Conservation (phyloP, 2,797 vertebrate species). For the Mormyrus hasselquistii region DNA sequence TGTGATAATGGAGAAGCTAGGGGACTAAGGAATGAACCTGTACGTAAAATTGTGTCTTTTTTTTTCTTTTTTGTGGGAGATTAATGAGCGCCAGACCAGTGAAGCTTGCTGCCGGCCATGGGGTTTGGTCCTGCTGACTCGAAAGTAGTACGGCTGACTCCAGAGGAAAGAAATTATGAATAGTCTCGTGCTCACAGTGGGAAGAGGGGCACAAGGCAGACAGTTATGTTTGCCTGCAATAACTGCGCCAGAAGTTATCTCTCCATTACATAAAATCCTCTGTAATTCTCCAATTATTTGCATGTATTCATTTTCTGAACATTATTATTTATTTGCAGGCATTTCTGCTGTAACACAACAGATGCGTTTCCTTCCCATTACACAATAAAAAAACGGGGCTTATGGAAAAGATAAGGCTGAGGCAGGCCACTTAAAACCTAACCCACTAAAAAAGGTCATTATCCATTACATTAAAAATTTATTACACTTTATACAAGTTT, state of each 20-base stretch:
- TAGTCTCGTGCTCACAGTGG: background rate
- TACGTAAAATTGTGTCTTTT: background rate
- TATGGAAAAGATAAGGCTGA: background rate
- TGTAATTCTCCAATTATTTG: background rate
- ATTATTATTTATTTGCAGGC: background rate
- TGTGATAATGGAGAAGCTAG: background rate
- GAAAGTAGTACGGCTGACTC: background rate
- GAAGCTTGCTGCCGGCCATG: background rate
- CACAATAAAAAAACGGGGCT: background rate
- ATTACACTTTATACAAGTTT: background rate
- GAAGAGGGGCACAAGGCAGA: background rate
- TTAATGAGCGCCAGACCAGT: background rate
- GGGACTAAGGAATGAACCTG: background rate
- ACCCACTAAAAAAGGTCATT: background rate
- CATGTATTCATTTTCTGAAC: background rate
- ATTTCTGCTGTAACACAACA: background rate
- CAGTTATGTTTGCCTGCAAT: background rate
- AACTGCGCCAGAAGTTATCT: background rate
- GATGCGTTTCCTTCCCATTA: background rate
- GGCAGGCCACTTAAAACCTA: background rate
- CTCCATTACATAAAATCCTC: background rate
- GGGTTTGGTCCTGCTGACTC: constrained; percentile 1
- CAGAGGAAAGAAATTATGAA: background rate
- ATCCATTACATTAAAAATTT: background rate
- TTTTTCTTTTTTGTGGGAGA: background rate